phyloP scores from a whole-genome alignment of 2,797 vertebrate species.

The Notoglanidium macrostoma region DNA sequence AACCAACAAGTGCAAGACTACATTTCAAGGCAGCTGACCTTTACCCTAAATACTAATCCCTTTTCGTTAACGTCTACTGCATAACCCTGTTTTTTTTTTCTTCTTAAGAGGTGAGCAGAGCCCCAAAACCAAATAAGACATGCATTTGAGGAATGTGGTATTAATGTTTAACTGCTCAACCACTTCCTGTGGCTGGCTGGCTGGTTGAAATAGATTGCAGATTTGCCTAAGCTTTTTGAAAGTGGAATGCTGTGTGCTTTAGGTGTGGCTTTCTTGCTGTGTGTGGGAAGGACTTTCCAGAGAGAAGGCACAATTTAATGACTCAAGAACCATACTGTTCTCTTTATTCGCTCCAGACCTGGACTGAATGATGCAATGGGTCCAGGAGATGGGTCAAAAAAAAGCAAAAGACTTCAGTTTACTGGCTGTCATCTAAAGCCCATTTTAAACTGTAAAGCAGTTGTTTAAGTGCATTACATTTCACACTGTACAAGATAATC shows the following conservation, averaged over 20 bases:
- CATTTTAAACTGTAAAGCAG: background rate
- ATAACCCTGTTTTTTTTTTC: constrained; percentile 6
- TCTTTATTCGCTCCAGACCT: constrained; percentile 10
- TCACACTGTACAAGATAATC: background rate
- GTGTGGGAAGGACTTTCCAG: constrained; percentile 11
- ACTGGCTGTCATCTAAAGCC: background rate
- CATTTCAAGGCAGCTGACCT: constrained; percentile 11
- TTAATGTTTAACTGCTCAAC: constrained; percentile 42
- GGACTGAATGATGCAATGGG: constrained; percentile 37
- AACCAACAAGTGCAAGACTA: constrained; percentile 27
- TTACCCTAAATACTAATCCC: constrained; percentile 14
- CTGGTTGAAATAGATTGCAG: constrained; percentile 36
- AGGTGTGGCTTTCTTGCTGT: constrained; percentile 37
- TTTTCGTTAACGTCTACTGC: background rate
- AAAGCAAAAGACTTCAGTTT: background rate
- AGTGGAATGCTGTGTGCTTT: constrained; percentile 34
- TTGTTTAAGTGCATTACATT: background rate
- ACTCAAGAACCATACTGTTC: constrained; percentile 11
- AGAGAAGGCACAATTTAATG: constrained; percentile 2
- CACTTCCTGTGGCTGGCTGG: constrained; percentile 43
- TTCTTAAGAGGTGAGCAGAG: background rate
- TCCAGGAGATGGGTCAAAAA: constrained; percentile 3
- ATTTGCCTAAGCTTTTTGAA: constrained; percentile 27
- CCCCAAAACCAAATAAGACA: constrained; percentile 19
- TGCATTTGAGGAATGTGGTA: constrained; percentile 31